Evolutionary conservation across 2,888 invertebrate genomes (phyloP), one percentile per base, ranked within the genome.

Genomic region (Catocala sponsa): DNA sequence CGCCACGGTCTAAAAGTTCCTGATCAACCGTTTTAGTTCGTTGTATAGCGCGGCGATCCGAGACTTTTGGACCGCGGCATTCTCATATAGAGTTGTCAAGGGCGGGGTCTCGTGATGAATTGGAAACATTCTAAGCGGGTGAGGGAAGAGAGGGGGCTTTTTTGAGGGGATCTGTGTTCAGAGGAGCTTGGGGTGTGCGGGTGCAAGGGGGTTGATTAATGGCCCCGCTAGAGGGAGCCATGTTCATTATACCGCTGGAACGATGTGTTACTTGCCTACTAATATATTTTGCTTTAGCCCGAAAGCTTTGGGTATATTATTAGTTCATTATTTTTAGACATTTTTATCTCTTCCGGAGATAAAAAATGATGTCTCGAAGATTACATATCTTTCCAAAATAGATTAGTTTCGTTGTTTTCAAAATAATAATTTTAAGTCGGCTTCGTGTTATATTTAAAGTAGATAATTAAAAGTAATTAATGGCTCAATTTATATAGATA

Each of bases 31-130:
- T 65, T 67, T 65, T 59, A 67, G 59, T 57, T 55, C 13, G 25
- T 63, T 73, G 70, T 74, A 79, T 70, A 76, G 70, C 59, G 66
- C 65, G 66, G 73, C 82, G 85, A 78, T 77, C 81, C 68, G 84
- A 84, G 83, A 89, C 81, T 87, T 90, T 84, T 66, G 80, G 83
- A 75, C 84, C 88, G 83, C 85, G 80, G 83, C 82, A 78, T 86
- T 86, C 89, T 89, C 94, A 89, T 95, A 95, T 95, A 95, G 95
- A 95, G 95, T 94, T 95, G 95, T 95, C 95, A 95, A 93, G 94
- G 95, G 95, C 95, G 95, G 95, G 88, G 95, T 94, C 86, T 91
- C 86, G 93, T 94, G 94, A 95, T 95, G 95, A 92, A 95, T 95
- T 93, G 92, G 90, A 86, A 91, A 91, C 92, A 90, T 91, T 91